Conservation (phyloP, 2,888 invertebrate species). For the Willowsia nigromaculata region DNA sequence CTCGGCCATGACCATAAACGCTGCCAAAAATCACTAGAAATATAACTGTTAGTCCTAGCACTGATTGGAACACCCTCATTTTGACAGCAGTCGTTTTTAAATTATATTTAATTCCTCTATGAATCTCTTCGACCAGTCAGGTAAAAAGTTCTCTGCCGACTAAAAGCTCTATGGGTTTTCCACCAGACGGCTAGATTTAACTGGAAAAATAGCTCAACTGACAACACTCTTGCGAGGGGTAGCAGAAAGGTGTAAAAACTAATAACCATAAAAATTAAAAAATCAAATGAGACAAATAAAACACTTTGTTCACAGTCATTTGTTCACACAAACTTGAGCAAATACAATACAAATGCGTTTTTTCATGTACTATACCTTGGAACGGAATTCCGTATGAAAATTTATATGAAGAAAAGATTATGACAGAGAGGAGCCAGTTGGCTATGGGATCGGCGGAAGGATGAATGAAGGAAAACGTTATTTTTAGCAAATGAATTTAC, state of each 20-base stretch:
- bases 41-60: constrained; percentile 2
- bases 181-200: background rate
- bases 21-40: background rate
- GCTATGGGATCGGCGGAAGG: constrained; percentile 23
- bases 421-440: constrained; percentile 13
- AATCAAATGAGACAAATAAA: constrained; percentile 41
- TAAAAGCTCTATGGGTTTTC: background rate
- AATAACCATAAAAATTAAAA: constrained; percentile 52
- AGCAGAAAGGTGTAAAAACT: constrained; percentile 44
- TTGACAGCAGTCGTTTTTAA: background rate
- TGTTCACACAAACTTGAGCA: constrained; percentile 21
- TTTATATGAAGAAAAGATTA: background rate
- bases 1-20: background rate
- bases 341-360: background rate
- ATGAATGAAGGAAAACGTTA: constrained; percentile 54
- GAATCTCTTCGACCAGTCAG: background rate
- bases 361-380: constrained; percentile 7
- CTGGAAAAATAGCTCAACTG: constrained; percentile 17
- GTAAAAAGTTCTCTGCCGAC: background rate
- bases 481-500: constrained; percentile 27
- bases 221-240: background rate
- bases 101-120: background rate
- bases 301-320: no score
- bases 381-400: background rate
- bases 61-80: constrained; percentile 31